Conservation (phyloP, 92 coral and sea anemone species). For the Galaxea fascicularis region DNA sequence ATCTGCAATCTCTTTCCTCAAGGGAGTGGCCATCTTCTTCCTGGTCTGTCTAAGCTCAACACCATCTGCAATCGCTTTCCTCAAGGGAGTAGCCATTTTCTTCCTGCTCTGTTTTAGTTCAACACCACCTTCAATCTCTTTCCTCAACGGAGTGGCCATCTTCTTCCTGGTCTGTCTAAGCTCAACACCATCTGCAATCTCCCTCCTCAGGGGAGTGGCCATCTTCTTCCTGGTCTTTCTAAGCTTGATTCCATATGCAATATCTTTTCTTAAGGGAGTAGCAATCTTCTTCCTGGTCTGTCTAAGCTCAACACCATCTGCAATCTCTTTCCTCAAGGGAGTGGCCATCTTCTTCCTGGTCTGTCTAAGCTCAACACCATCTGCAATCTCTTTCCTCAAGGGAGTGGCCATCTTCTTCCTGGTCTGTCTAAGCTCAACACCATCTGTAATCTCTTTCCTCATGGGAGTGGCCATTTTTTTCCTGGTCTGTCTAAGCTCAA, state of each 20-base stretch:
- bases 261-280: conserved; percentile 60
- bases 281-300: conserved; percentile 59
- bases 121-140: conserved; percentile 52
- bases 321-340: conserved; percentile 65
- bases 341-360: conserved; percentile 72
- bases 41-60: conserved; percentile 68
- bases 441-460: conserved; percentile 64
- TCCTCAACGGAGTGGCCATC: conserved; percentile 69
- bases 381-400: conserved; percentile 62
- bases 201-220: conserved; percentile 67
- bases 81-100: conserved; percentile 76
- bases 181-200: conserved; percentile 47
- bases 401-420: conserved; percentile 73
- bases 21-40: conserved; percentile 71
- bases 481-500: conserved; percentile 64
- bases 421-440: conserved; percentile 61
- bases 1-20: conserved; percentile 37
- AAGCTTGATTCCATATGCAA: conserved; percentile 21
- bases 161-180: conserved; percentile 64
- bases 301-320: conserved; percentile 51
- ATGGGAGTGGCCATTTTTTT: conserved; percentile 78
- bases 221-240: conserved; percentile 11
- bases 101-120: conserved; percentile 60
- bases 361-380: conserved; percentile 53
- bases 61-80: conserved; percentile 72